Conservation (phyloP, 2,113 vertebrate species). For the Grus americana region DNA sequence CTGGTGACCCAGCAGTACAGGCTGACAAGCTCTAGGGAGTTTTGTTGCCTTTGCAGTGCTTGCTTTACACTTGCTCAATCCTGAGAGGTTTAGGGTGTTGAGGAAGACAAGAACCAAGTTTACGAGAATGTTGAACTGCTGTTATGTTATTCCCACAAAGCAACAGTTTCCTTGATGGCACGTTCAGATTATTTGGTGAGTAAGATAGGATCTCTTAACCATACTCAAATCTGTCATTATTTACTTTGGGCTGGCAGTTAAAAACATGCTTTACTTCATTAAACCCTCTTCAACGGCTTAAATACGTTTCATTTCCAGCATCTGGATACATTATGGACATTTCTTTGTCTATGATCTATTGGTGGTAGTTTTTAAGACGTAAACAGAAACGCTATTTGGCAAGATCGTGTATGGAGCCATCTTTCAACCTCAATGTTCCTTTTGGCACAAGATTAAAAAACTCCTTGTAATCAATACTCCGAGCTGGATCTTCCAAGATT, state of each 20-base stretch:
- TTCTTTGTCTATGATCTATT: conserved; percentile 44
- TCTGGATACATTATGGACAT: conserved; percentile 52
- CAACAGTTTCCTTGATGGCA: conserved; percentile 18
- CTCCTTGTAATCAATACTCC: conserved; percentile 2
- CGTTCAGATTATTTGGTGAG: neutral
- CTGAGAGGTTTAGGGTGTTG: neutral
- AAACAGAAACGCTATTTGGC: conserved; percentile 62
- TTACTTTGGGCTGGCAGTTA: conserved; percentile 51
- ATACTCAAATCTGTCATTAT: conserved; percentile 1
- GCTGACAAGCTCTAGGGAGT: neutral
- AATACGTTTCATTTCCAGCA: conserved; percentile 16
- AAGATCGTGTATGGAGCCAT: conserved; percentile 4
- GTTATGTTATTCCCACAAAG: conserved; percentile 7
- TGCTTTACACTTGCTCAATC: neutral
- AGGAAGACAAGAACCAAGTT: neutral
- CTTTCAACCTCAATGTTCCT: conserved; percentile 50
- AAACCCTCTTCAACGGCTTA: conserved; percentile 36
- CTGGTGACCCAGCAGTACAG: neutral
- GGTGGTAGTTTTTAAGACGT: conserved; percentile 44
- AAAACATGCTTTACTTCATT: conserved; percentile 51
- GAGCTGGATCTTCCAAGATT: conserved; percentile 36
- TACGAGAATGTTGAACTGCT: neutral
- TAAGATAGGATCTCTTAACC: neutral
- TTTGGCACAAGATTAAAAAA: conserved; percentile 57
- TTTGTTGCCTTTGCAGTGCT: neutral